These are phyloP conservation scores for Syngnathoides biaculeatus DNA, from an alignment of 2,113 vertebrate species.

Conservation along the genomic window DNA sequence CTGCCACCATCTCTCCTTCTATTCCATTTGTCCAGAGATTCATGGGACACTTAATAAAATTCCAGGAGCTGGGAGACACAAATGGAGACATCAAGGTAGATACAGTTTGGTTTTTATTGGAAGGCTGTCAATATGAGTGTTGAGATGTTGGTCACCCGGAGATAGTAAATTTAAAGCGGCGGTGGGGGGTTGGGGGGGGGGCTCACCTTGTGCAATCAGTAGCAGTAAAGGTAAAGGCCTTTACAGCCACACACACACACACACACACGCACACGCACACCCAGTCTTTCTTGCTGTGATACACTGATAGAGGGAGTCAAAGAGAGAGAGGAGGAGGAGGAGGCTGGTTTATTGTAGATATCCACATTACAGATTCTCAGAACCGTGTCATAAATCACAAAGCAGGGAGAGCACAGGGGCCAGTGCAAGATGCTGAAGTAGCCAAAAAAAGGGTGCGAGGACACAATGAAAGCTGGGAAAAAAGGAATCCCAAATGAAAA, in stretches of 20 bases:
- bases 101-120: constrained; percentile 48
- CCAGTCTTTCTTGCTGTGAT: constrained; percentile 25
- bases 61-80: constrained; percentile 18
- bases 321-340: constrained; percentile 30
- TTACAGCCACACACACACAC: constrained; percentile 29
- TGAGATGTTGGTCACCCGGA: constrained; percentile 12
- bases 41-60: constrained; percentile 53
- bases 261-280: not conserved
- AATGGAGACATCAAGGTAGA: constrained; percentile 39
- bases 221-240: constrained; percentile 46
- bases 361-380: constrained; percentile 33
- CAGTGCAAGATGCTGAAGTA: not conserved
- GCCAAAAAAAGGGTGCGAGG: not conserved
- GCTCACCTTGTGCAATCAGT: constrained; percentile 46
- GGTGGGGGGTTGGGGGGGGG: too few species aligned
- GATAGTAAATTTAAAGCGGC: constrained; percentile 58
- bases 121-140: constrained; percentile 13
- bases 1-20: not conserved
- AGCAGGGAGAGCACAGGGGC: constrained; percentile 5
- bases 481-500: not conserved
- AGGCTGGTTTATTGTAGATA: constrained; percentile 25
- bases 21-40: constrained; percentile 15
- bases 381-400: constrained; percentile 42
- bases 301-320: constrained; percentile 27
- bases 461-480: not conserved